These are phyloP conservation scores for Triplophysa yarkandensis DNA, from an alignment of 2,797 vertebrate species.

Conservation along the genomic window DNA sequence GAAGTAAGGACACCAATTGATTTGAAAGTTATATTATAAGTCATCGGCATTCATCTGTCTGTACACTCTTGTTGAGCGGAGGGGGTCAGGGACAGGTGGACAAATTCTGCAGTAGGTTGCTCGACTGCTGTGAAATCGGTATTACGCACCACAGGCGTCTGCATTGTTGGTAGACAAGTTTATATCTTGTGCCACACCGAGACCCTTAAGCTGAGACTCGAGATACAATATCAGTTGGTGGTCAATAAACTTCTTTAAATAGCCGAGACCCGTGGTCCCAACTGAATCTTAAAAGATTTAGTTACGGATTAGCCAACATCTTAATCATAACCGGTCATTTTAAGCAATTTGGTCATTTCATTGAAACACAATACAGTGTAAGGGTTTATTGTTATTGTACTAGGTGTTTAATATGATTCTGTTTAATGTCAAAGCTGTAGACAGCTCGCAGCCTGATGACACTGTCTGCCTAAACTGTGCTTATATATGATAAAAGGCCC, in stretches of 20 bases:
- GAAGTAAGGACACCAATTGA: slow-evolving; percentile 18
- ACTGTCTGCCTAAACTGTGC: too few relatives aligned
- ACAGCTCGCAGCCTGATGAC: background rate
- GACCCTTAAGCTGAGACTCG: background rate
- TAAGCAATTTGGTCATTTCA: too few relatives aligned
- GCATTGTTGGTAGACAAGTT: background rate
- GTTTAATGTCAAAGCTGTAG: too few relatives aligned
- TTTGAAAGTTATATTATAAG: slow-evolving; percentile 26
- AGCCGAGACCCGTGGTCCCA: background rate
- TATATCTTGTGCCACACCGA: background rate
- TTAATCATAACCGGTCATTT: too few relatives aligned
- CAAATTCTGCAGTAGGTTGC: background rate
- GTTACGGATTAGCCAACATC: too few relatives aligned
- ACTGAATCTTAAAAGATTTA: background rate
- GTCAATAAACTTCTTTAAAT: background rate
- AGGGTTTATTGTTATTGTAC: too few relatives aligned
- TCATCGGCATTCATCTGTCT: slow-evolving; percentile 20
- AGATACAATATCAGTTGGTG: background rate
- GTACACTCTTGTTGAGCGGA: slow-evolving; percentile 6
- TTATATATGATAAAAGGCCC: too few relatives aligned
- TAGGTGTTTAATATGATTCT: too few relatives aligned
- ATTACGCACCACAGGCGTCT: background rate
- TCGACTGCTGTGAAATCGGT: background rate
- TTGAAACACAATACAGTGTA: too few relatives aligned
- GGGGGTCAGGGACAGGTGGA: slow-evolving; percentile 9